These are phyloP conservation scores for Polydesmus complanatus DNA, from an alignment of 2,888 invertebrate species.

Conservation along the genomic window DNA sequence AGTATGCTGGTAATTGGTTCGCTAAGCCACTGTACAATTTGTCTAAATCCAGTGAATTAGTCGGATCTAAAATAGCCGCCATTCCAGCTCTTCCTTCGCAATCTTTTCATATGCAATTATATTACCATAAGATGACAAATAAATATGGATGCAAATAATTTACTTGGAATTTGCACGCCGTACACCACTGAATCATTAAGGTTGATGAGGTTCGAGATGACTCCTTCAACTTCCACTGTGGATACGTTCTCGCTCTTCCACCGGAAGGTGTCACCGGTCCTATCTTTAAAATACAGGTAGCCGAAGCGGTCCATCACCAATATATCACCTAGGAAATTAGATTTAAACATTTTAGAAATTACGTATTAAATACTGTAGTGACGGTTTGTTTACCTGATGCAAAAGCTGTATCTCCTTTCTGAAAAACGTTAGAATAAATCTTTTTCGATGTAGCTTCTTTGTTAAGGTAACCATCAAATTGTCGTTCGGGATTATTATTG, in stretches of 20 bases:
- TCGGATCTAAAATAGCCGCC: conserved; percentile 70
- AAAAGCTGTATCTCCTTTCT: conserved; percentile 80
- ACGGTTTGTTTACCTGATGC: conserved; percentile 50
- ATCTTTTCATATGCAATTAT: conserved; percentile 25
- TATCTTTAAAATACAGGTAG: conserved; percentile 82
- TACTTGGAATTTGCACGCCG: conserved; percentile 66
- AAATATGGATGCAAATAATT: conserved; percentile 7
- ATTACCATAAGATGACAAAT: conserved; percentile 22
- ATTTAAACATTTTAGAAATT: neutral
- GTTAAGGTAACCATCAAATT: conserved; percentile 81
- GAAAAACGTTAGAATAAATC: conserved; percentile 72
- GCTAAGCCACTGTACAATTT: conserved; percentile 46
- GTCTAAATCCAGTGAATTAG: conserved; percentile 43
- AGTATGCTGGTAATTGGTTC: conserved; percentile 64
- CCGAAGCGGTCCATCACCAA: conserved; percentile 81
- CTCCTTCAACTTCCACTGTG: conserved; percentile 90
- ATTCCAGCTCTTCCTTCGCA: conserved; percentile 73
- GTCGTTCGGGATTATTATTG: conserved; percentile 70
- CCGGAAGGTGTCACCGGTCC: conserved; percentile 92
- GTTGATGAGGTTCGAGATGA: conserved; percentile 63
- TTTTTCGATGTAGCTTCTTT: conserved; percentile 82
- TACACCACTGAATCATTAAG: conserved; percentile 84
- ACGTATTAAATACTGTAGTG: neutral
- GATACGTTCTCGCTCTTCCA: conserved; percentile 99
- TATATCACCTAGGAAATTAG: conserved; percentile 48